Evolutionary conservation across 2,113 vertebrate species (phyloP).

Genomic region (Catharus minimus): DNA sequence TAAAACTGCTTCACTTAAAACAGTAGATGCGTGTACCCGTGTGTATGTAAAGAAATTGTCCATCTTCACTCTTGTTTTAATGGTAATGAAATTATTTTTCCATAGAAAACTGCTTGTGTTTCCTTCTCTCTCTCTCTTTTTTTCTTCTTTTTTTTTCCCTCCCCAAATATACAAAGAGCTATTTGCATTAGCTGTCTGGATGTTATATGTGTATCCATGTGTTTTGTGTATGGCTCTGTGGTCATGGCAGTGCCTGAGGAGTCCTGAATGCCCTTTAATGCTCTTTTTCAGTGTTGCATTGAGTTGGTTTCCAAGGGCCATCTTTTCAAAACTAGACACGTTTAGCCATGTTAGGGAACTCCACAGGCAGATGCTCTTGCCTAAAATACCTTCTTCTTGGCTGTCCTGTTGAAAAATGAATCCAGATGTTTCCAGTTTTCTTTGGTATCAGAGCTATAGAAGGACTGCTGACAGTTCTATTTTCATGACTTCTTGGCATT

Average conservation of each 20-base stretch:
- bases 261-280: not conserved
- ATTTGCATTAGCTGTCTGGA: not conserved
- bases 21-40: not conserved
- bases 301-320: not conserved
- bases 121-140: not conserved
- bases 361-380: conserved; percentile 13
- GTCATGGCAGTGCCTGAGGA: not conserved
- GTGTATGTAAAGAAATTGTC: not conserved
- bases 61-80: not conserved
- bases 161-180: not conserved
- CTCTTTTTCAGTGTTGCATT: not conserved
- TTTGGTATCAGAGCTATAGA: conserved; percentile 12
- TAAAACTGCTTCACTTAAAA: not conserved
- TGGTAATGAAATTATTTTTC: not conserved
- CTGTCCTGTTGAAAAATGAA: conserved; percentile 15
- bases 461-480: conserved; percentile 16
- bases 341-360: not conserved
- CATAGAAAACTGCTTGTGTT: not conserved
- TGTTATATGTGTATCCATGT: not conserved
- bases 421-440: conserved; percentile 47
- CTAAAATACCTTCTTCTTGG: conserved; percentile 35
- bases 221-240: not conserved
- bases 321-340: not conserved
- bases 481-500: conserved; percentile 26
- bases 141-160: fast-evolving